Base-by-base conservation (phyloP, 2,888 invertebrate species). In the Sinodicranocentrus sp. region DNA sequence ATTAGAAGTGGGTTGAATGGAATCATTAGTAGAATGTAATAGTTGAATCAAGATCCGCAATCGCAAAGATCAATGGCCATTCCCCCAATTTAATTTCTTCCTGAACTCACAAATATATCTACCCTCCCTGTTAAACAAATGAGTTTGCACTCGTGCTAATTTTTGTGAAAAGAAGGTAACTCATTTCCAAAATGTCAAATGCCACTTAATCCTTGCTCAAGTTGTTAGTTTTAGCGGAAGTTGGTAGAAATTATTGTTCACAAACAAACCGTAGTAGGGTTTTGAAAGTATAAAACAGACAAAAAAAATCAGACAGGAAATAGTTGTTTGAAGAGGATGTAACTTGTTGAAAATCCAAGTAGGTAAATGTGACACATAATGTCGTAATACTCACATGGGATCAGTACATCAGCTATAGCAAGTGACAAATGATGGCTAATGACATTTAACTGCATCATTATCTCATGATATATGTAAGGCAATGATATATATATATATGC, bases 381-480 rank as follows among this genome's bases (percentile, higher is more conserved):
- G 13, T 39, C 39, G 39, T 39, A 13, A 39, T 39, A n/a, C n/a
- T n/a, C n/a, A n/a, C n/a, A n/a, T n/a, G n/a, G n/a, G n/a, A n/a
- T n/a, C n/a, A n/a, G n/a, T n/a, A n/a, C n/a, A n/a, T n/a, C n/a
- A n/a, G n/a, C n/a, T n/a, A n/a, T n/a, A n/a, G n/a, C n/a, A n/a
- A n/a, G 33, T 33, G 33, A 33, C 33, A 33, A 33, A 33, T 33
- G 10, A 33, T 33, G 33, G 33, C 33, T 33, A 33, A 48, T 48
- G 48, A 48, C 48, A 48, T 48, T 48, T 48, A 48, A 48, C 48
- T 48, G 48, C 48, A 48, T 48, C 17, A 48, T 48, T 17, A 48
- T 48, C 17, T 10, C 48, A 48, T n/a, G 17, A 10, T n/a, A n/a
- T n/a, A n/a, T n/a, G n/a, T n/a, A n/a, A n/a, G n/a, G n/a, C n/a